Conservation (phyloP, 2,888 invertebrate species). For the Harpagoxenus sublaevis region DNA sequence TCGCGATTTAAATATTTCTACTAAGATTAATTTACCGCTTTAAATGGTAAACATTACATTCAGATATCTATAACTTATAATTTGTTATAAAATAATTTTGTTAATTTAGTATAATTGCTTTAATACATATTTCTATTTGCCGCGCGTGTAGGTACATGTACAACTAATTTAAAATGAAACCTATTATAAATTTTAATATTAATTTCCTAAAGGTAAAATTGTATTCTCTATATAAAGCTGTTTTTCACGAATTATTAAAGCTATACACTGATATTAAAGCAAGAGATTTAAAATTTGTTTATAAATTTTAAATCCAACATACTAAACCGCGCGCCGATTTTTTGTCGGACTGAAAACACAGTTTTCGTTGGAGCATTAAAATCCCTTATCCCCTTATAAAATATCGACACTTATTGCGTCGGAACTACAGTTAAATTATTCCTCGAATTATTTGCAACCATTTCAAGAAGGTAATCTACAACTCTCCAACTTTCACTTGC, state of each 20-base stretch:
- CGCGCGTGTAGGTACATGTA: background rate
- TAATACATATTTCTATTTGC: background rate
- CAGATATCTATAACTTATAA: background rate
- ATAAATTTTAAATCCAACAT: too few relatives aligned
- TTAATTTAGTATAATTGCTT: background rate
- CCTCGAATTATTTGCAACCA: conserved; percentile 25
- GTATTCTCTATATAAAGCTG: background rate
- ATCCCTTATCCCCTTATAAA: background rate
- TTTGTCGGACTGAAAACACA: too few relatives aligned
- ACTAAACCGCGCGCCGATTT: too few relatives aligned
- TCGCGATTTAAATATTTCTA: background rate
- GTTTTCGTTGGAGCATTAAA: too few relatives aligned
- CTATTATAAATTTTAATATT: conserved; percentile 1
- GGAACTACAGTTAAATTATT: conserved; percentile 29
- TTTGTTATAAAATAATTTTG: background rate
- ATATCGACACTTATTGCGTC: background rate
- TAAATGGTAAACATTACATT: background rate
- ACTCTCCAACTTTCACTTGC: background rate
- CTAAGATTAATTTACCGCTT: background rate
- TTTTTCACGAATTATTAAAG: conserved; percentile 20
- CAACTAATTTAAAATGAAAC: conserved; percentile 1
- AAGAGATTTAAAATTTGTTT: too few relatives aligned
- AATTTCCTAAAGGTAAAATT: background rate
- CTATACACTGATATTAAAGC: too few relatives aligned
- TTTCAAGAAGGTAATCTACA: conserved; percentile 9